Evolutionary conservation across 2,888 invertebrate species (phyloP), one percentile per base, ranked within the genome.

Genomic region (Flexamia atlantica): DNA sequence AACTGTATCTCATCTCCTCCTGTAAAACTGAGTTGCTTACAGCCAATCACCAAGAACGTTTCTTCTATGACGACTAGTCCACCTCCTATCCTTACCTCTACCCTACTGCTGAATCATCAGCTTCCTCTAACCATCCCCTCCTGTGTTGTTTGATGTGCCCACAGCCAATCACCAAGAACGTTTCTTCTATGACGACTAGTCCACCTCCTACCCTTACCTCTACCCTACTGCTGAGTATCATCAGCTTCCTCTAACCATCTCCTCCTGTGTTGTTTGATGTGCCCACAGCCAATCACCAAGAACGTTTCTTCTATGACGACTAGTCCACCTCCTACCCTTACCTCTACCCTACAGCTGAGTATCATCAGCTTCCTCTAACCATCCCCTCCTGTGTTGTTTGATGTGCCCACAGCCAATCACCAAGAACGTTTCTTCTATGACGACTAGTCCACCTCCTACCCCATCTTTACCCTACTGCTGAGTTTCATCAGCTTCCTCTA

Each of bases 231-330:
- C n/a, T n/a, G 36, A 36, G 4, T 36, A 9, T 36, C n/a, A n/a
- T n/a, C n/a, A n/a, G 89, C 93, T 94, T 53, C 93, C 97, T 96
- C 89, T 95, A 95, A 82, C 93, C 96, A 88, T 92, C n/a, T n/a
- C n/a, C n/a, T n/a, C n/a, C n/a, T n/a, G n/a, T 95, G 14, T 94
- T 97, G 87, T 91, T 97, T 85, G 91, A 93, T 86, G 94, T 95
- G 89, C 92, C 96, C 95, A n/a, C 90, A 92, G 81, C 95, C 97
- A 0, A n/a, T n/a, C n/a, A 96, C 94, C 89, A 92, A 95, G 87
- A 91, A 85, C 99, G 99, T 50, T 98, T 98, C 92, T 98, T 97
- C 92, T 99, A 99, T 91, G 95, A 97, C 90, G 99, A 99, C 91
- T 97, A 98, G 89, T 96, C 97, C 82, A 93, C 99, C 74, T 93